phyloP scores from a whole-genome alignment of 2,113 vertebrate species.

The Epinephelus moara region DNA sequence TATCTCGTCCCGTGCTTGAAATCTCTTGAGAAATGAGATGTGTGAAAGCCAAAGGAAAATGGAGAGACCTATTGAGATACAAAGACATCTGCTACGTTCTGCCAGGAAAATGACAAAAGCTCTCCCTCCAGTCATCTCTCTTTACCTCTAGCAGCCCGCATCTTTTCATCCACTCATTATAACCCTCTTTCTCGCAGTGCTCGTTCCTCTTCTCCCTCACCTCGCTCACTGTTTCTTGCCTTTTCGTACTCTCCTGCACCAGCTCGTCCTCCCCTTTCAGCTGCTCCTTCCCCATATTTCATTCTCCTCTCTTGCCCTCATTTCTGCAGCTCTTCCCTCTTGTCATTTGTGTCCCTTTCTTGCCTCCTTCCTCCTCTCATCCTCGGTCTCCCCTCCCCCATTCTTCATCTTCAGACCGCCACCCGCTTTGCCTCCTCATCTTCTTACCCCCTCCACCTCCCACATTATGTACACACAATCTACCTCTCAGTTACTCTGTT shows the following conservation, averaged over 20 bases:
- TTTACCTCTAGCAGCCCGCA: constrained; percentile 48
- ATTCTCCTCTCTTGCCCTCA: constrained; percentile 40
- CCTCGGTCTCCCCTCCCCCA: constrained; percentile 29
- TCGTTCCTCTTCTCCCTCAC: constrained; percentile 27
- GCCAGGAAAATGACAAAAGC: constrained; percentile 70
- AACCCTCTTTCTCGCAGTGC: constrained; percentile 24
- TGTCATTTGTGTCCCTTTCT: constrained; percentile 40
- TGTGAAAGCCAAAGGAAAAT: constrained; percentile 45
- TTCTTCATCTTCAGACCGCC: constrained; percentile 32
- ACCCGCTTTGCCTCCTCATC: constrained; percentile 35
- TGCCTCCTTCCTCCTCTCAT: constrained; percentile 22
- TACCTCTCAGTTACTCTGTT: constrained; percentile 37
- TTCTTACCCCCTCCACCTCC: not conserved
- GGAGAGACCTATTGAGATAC: constrained; percentile 56
- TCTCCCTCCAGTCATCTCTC: constrained; percentile 72
- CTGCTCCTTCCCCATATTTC: constrained; percentile 38
- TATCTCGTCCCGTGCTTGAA: constrained; percentile 22
- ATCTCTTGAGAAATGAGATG: constrained; percentile 41
- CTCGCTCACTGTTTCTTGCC: constrained; percentile 3
- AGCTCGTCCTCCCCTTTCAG: not conserved
- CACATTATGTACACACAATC: constrained; percentile 39
- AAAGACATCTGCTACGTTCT: constrained; percentile 60
- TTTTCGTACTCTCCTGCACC: not conserved
- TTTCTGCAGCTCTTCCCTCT: constrained; percentile 50
- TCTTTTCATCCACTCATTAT: constrained; percentile 66